Percentiles rank a stretch among this genome's conserved stretches.
Evolutionary conservation across 1,140 invertebrate species (phyloP).

Genomic region (Glomeris maerens): DNA sequence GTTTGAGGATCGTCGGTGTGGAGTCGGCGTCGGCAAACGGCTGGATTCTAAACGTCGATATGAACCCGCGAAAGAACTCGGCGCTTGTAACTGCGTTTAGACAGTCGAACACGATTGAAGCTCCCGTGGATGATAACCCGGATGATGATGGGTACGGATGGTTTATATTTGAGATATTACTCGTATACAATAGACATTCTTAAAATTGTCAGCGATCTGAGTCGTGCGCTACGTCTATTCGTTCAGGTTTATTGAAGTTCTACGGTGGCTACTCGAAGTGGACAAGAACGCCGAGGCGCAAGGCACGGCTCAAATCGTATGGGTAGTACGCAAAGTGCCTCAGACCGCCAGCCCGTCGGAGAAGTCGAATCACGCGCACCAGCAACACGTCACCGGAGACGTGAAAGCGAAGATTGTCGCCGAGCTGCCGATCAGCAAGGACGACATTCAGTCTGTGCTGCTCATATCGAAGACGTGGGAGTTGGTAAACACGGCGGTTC

Average conservation of each 20-base stretch:
- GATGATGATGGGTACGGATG: not conserved
- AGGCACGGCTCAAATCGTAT: constrained; percentile 64
- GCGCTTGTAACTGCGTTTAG: constrained; percentile 70
- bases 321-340: constrained; percentile 55
- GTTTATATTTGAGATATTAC: not conserved
- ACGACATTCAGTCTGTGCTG: constrained; percentile 82
- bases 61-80: constrained; percentile 62
- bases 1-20: constrained; percentile 63
- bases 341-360: constrained; percentile 35
- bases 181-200: not conserved
- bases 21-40: constrained; percentile 51
- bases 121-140: constrained; percentile 8
- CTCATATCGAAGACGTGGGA: constrained; percentile 94
- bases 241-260: constrained; percentile 57
- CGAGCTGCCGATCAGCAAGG: constrained; percentile 76
- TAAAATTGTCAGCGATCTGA: too few species aligned
- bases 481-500: constrained; percentile 85
- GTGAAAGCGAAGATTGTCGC: constrained; percentile 57
- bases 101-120: constrained; percentile 25
- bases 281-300: constrained; percentile 54
- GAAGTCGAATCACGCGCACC: too few species aligned
- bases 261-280: constrained; percentile 80
- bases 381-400: constrained; percentile 42
- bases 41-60: constrained; percentile 72
- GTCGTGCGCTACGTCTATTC: not conserved